A percentile compares a stretch with the other conserved stretches of the same genome.
Evolutionary conservation across 2,797 vertebrate species (phyloP).

Genomic region (Gila robusta): DNA sequence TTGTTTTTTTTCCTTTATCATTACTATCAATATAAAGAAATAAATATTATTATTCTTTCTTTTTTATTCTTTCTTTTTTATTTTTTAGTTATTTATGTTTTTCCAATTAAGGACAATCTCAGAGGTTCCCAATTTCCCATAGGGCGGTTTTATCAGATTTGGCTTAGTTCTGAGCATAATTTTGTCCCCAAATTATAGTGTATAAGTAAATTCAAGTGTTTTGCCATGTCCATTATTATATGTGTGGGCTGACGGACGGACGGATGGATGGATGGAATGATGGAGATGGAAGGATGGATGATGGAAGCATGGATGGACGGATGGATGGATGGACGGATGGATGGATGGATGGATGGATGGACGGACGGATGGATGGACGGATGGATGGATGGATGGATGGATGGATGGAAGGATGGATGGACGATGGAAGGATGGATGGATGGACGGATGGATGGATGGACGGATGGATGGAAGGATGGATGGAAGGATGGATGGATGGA

Average conservation of each 20-base stretch:
- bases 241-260: not conserved
- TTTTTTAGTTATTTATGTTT: too few species aligned
- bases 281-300: too few species aligned
- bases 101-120: not conserved
- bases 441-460: rapidly evolving
- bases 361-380: rapidly evolving
- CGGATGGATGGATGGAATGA: rapidly evolving
- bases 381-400: rapidly evolving
- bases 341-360: too few species aligned
- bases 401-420: rapidly evolving
- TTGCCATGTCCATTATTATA: not conserved
- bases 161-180: not conserved
- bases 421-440: too few species aligned
- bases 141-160: not conserved
- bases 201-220: not conserved
- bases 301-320: too few species aligned
- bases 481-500: too few species aligned
- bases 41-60: not conserved
- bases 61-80: too few species aligned
- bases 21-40: not conserved
- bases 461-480: rapidly evolving
- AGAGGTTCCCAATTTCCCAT: not conserved
- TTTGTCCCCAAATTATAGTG: not conserved
- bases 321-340: rapidly evolving
- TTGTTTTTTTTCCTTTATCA: not conserved